Evolutionary conservation across 2,888 invertebrate genomes (phyloP).

Genomic region (Aphelenchoides bicaudatus): DNA sequence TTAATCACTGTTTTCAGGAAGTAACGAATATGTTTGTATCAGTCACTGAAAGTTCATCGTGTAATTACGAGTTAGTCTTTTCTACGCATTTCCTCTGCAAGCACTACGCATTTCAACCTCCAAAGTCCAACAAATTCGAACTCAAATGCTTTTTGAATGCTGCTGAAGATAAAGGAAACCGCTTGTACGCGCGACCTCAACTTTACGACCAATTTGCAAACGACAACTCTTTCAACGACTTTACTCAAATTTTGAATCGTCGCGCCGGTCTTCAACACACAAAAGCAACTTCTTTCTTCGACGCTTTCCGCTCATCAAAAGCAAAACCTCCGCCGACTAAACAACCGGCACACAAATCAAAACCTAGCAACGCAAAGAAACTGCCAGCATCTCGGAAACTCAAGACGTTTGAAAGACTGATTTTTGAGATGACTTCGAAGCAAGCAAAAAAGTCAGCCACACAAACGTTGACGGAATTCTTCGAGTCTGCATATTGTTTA

Average conservation of each 20-base stretch:
- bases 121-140: constrained; percentile 49
- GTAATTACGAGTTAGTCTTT: constrained; percentile 87
- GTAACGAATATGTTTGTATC: constrained; percentile 35
- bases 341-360: background rate
- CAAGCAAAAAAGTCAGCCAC: too few relatives aligned
- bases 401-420: too few relatives aligned
- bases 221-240: constrained; percentile 19
- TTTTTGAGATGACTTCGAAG: too few relatives aligned
- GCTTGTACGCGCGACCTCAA: background rate
- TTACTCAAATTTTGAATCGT: constrained; percentile 5
- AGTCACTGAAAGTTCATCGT: constrained; percentile 68
- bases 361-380: background rate
- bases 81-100: constrained; percentile 80
- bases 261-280: background rate
- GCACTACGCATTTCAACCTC: constrained; percentile 72
- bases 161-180: constrained; percentile 16
- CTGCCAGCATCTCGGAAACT: too few relatives aligned
- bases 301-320: background rate
- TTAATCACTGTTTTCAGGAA: constrained; percentile 17
- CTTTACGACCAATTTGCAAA: background rate
- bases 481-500: too few relatives aligned
- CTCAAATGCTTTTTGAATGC: constrained; percentile 44
- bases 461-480: too few relatives aligned
- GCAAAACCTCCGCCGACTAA: background rate
- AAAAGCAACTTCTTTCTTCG: background rate